Evolutionary conservation across 2,797 vertebrate species (phyloP).

Genomic region (Ctenochaetus hawaiiensis): DNA sequence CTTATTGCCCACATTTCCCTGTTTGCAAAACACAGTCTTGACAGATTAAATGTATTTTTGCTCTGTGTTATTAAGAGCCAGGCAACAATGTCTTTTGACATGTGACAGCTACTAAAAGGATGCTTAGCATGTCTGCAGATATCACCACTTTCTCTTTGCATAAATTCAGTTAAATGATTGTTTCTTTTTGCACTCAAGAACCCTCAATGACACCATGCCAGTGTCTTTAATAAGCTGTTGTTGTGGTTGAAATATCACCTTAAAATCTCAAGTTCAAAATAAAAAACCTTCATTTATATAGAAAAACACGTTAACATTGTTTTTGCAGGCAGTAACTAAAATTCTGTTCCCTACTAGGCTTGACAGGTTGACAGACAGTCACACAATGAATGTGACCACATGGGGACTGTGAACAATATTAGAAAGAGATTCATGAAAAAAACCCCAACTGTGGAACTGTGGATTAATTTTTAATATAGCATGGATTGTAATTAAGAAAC

Average conservation of each 20-base stretch:
- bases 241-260: neutral
- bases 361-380: constrained; percentile 7
- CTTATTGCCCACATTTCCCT: constrained; percentile 26
- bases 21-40: constrained; percentile 33
- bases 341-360: neutral
- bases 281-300: neutral
- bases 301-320: neutral
- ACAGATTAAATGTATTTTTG: constrained; percentile 42
- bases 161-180: neutral
- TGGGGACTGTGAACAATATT: neutral
- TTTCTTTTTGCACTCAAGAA: neutral
- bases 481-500: neutral
- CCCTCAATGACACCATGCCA: neutral
- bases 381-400: neutral
- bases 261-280: neutral
- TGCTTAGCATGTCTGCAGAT: constrained; percentile 10
- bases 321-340: neutral
- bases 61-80: neutral
- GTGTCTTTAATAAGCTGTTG: neutral
- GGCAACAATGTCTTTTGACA: neutral
- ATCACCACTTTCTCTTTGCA: neutral
- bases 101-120: constrained; percentile 27
- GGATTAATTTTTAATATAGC: neutral
- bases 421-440: neutral
- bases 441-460: neutral